Base-by-base conservation (phyloP, 2,888 invertebrate genomes). In the Perdita meconis region DNA sequence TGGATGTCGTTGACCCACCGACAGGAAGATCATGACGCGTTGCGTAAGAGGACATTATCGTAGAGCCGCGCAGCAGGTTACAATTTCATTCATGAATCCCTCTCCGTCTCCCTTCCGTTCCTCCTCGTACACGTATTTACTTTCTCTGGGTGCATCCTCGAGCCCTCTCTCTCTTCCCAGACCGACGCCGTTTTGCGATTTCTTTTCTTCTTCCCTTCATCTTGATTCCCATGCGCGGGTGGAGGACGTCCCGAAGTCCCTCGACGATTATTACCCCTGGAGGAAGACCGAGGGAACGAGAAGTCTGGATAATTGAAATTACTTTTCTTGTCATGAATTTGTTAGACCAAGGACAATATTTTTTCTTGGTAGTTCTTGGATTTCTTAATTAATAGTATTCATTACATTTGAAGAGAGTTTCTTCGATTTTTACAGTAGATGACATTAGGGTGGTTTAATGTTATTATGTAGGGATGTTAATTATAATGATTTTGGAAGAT, bases 241-340 rank as follows among this genome's bases (percentile, higher is more conserved):
- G 70, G 34, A 55, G 60, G 26, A 69, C 55, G 34, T 67, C 22
- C 53, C 13, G 66, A 16, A 64, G 59, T 60, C 81, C 80, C 50
- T 82, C 6, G 3, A 30, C 30, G 87, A 88, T 87, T 87, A 86
- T 89, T 86, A 84, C 83, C 82, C n/a, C 84, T 84, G 84, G 80
- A 67, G 16, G 44, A 40, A 22, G 42, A 63, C 50, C n/a, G 34
- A 59, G 24, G n/a, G 51, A 44, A 78, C 84, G 90, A 89, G 88
- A 90, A 90, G 89, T 89, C 86, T 89, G 85, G 87, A 90, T 91
- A 91, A 91, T 91, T 91, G 90, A 89, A 91, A 90, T 91, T 91
- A 89, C 87, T 86, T 89, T 90, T 89, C 89, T 85, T 88, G 86
- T 89, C 88, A 81, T 72, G 76, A 84, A 82, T 83, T 85, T 82